phyloP scores from a whole-genome alignment of 2,797 vertebrate genomes.

The Esox masquinongy region DNA sequence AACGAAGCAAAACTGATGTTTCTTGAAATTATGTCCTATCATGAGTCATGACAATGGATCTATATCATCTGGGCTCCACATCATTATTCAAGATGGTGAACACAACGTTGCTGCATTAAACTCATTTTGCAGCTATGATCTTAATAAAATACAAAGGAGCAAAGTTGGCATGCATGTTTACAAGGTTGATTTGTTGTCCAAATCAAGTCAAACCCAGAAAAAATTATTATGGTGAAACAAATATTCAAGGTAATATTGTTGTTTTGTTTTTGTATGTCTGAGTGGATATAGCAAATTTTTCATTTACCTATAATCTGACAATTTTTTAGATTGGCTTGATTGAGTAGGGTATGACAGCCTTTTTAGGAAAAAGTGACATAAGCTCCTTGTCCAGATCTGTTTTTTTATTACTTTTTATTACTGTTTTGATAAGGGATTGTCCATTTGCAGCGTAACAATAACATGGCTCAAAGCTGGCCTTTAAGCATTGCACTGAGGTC shows the following conservation, averaged over 20 bases:
- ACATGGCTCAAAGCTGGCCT: background rate
- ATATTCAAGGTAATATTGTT: background rate
- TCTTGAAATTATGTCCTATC: background rate
- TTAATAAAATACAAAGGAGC: background rate
- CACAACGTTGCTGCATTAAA: background rate
- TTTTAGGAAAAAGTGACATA: background rate
- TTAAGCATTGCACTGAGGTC: background rate
- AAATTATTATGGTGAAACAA: background rate
- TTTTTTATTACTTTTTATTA: too few species aligned
- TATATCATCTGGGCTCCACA: background rate
- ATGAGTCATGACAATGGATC: background rate
- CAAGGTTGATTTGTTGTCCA: background rate
- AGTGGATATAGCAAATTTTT: background rate
- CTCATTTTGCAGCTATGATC: background rate
- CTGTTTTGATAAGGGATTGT: too few species aligned
- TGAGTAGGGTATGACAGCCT: background rate
- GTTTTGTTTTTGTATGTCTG: background rate
- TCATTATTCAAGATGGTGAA: background rate
- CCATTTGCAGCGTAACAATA: background rate
- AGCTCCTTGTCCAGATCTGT: background rate
- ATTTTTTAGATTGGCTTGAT: background rate
- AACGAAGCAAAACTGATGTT: background rate
- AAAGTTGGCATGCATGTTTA: background rate
- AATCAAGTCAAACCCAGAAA: background rate
- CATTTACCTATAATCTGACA: background rate